Evolutionary conservation across 2,888 invertebrate genomes (phyloP), one percentile per base, ranked within the genome.

Genomic region (Pristionchus mayeri): DNA sequence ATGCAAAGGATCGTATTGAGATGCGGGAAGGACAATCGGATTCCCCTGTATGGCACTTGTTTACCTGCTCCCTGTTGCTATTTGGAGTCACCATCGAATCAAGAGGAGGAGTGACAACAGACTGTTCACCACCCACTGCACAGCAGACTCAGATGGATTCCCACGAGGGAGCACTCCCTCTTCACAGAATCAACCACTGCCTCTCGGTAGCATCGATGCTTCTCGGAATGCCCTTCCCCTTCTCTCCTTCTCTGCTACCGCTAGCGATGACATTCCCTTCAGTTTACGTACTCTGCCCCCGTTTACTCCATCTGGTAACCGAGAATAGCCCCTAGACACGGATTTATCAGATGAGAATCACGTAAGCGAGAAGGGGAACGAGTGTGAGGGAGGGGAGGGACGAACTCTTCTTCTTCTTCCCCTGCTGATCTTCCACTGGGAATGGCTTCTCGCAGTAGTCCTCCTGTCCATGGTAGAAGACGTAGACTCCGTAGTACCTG

Each of bases 401-500:
- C n/a, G 27, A 6, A 3, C 50, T 0, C 3, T 48, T 16, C 34
- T 78, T 78, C 71, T 71, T 71, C 24, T 24, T 40, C 30, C 76
- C 76, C 30, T 78, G 76, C 50, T 78, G 50, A 18, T 78, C 76
- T 24, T 27, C 16, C 18, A 57, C 80, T 0, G 80, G 80, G 40
- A 80, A 80, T 21, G 80, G 80, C 0, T 24, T 21, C 27, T 80
- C 80, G 24, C 80, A 80, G 40, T 57, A 57, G 27, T 80, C 37
- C 6, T 30, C 30, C 11, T 37, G 34, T 16, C 80, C 80, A 50
- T 80, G 80, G 16, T 54, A 27, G 54, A 21, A 80, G 37, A 80
- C 80, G 80, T 80, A 40, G 9, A 80, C 80, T 0, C 80, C 80
- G 40, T 54, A 80, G 40, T 80, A 80, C 80, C 80, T 80, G 57